Evolutionary conservation across 1,140 invertebrate species (phyloP).

Genomic region (Drosophila varians): DNA sequence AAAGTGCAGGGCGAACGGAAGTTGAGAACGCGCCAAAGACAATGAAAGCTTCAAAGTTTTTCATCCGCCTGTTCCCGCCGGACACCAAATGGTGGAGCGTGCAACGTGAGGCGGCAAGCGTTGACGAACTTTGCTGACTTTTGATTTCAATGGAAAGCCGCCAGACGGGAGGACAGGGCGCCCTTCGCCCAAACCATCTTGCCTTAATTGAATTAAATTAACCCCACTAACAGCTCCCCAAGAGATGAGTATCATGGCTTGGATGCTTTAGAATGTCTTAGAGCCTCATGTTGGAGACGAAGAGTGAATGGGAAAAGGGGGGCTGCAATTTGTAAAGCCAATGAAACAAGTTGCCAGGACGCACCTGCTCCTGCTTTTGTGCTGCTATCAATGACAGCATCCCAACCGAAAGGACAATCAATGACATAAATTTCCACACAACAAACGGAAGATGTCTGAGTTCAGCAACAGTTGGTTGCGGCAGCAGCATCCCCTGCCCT

Average conservation of each 20-base stretch:
- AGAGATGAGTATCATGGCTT: no score
- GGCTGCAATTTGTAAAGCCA: not conserved
- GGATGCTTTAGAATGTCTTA: not conserved
- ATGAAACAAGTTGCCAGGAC: not conserved
- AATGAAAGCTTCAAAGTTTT: slow-evolving; percentile 49
- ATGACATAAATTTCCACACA: slow-evolving; percentile 72
- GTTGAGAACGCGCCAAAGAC: slow-evolving; percentile 63
- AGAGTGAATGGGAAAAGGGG: no score
- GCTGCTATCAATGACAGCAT: slow-evolving; percentile 64
- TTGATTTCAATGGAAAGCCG: slow-evolving; percentile 48
- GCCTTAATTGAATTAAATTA: slow-evolving; percentile 78
- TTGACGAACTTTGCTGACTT: slow-evolving; percentile 68
- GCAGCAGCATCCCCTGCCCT: not conserved
- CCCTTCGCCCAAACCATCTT: slow-evolving; percentile 12
- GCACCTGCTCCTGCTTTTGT: slow-evolving; percentile 40
- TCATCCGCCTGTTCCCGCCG: not conserved
- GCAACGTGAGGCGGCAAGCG: slow-evolving; percentile 76
- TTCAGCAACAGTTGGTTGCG: slow-evolving; percentile 46
- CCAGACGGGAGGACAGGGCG: not conserved
- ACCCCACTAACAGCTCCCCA: no score
- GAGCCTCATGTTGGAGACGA: not conserved
- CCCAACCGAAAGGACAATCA: slow-evolving; percentile 61
- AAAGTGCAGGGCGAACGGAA: slow-evolving; percentile 70
- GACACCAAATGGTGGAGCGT: slow-evolving; percentile 9
- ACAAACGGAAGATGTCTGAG: slow-evolving; percentile 52